Base-by-base conservation (phyloP, 2,888 invertebrate genomes). In the Sarcophaga variegata region DNA sequence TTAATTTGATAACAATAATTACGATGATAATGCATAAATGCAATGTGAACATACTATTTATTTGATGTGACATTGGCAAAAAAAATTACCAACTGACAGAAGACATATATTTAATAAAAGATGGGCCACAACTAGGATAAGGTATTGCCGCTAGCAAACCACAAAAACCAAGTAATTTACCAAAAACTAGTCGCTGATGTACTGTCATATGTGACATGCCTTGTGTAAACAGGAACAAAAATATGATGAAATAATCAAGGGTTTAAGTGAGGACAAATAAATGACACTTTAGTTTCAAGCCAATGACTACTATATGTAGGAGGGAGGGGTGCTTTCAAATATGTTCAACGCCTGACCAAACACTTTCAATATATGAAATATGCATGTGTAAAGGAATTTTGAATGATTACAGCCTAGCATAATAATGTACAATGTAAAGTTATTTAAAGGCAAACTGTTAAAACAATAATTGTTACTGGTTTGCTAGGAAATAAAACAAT, bases 1-100 rank as follows among this genome's bases (percentile, higher is more conserved):
- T 92, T 92, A 91, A 91, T 90, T 92, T 89, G 83, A 81, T 86
- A 81, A 88, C 87, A 76, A 83, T 86, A 86, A 87, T 87, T 81
- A 82, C 74, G 82, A 83, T 83, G 79, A 85, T 87, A 86, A 83
- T 77, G 85, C 85, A 86, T 72, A 86, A 86, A 75, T 81, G 78
- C 81, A 84, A 71, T 84, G 76, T 84, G 81, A 86, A 82, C 81
- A 84, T 81, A 76, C 70, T 74, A 70, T 85, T 83, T 77, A 70
- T 85, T 83, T 77, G 77, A 74, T 86, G 81, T 72, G 37, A 37
- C 81, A 84, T 76, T 84, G 81, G 81, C 71, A 81, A 84, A 81
- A 78, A 66, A 47, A 59, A 72, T 22, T 59, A 72, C 60, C 84
- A 87, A 87, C 84, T 85, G 84, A 72, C 84, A 80, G 64, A n/a